Conservation (phyloP, 2,888 invertebrate species). For the Tetanocera ferruginea region DNA sequence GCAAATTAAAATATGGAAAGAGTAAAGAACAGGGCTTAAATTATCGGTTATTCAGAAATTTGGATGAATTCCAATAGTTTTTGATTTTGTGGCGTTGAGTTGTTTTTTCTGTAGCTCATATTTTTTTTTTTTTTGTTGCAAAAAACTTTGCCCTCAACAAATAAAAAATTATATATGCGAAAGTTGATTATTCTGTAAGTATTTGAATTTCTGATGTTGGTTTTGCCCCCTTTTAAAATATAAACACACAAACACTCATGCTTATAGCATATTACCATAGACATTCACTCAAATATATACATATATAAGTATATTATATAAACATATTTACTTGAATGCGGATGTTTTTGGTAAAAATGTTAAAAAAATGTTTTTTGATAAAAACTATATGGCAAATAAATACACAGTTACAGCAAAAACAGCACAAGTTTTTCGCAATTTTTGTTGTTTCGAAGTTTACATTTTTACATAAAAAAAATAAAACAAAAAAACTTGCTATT, state of each 20-base stretch:
- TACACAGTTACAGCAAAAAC: background rate
- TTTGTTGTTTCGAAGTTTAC: slow-evolving; percentile 9
- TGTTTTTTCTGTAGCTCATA: background rate
- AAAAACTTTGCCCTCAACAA: background rate
- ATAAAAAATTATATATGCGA: slow-evolving; percentile 28
- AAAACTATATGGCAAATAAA: background rate
- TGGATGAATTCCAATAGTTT: slow-evolving; percentile 14
- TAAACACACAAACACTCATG: background rate
- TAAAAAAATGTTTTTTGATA: background rate
- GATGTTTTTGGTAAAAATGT: background rate
- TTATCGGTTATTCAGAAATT: background rate
- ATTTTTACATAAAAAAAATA: background rate
- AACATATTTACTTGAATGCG: slow-evolving; percentile 9
- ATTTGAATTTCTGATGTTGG: slow-evolving; percentile 27
- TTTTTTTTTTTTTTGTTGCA: background rate
- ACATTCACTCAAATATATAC: background rate
- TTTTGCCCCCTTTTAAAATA: background rate
- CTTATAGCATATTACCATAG: background rate
- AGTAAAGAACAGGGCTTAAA: too few relatives aligned
- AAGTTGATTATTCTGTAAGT: slow-evolving; percentile 34
- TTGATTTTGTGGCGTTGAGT: background rate
- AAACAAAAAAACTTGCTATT: background rate
- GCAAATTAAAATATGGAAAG: too few relatives aligned
- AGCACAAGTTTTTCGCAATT: slow-evolving; percentile 23
- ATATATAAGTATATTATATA: too few relatives aligned